Base-by-base conservation (phyloP, 2,888 invertebrate species). In the Platypus cylindrus region DNA sequence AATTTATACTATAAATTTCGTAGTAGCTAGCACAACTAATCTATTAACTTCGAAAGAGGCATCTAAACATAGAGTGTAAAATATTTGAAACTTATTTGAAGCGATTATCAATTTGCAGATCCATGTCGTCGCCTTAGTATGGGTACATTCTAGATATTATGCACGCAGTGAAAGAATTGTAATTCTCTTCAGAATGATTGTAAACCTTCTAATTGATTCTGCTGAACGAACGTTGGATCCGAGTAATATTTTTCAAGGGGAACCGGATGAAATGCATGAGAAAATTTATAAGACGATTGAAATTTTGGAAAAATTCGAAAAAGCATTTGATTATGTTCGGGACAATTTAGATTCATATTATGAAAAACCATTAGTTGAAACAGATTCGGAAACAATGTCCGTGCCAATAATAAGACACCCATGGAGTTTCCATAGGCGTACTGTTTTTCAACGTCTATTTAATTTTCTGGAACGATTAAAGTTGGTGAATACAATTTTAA, bases 161-260 rank as follows among this genome's bases (percentile, higher is more conserved):
- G 51, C 57, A 11, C 52, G 50, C 17, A 59, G 52, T 66, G 52
- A 64, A 62, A 63, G 73, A 41, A 72, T 79, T 51, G 69, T 78
- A 51, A 76, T 80, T 2, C 65, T 93, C 1, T 66, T 93, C 7
- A 73, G 76, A 45, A 77, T 86, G 62, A 68, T 87, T 13, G 75
- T 81, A 47, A 91, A 93, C 60, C 64, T 87, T 47, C 58, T 91
- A 1, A 86, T 93, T 33, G 71, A 74, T 40, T 75, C 79, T 64
- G 76, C 77, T 13, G 70, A 73, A 0, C 73, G 71, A 45, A 75
- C 76, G 45, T 61, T 87, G 36, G 89, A 90, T 54, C 83, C 89
- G 0, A 60, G 68, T 11, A 73, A 81, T 1, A 71, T 93, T 45
- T 90, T 93, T 59, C 85, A 87, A 65, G 84, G 83, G 1, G 91